Base-by-base conservation (phyloP, 2,797 vertebrate genomes). In the Karalla daura region DNA sequence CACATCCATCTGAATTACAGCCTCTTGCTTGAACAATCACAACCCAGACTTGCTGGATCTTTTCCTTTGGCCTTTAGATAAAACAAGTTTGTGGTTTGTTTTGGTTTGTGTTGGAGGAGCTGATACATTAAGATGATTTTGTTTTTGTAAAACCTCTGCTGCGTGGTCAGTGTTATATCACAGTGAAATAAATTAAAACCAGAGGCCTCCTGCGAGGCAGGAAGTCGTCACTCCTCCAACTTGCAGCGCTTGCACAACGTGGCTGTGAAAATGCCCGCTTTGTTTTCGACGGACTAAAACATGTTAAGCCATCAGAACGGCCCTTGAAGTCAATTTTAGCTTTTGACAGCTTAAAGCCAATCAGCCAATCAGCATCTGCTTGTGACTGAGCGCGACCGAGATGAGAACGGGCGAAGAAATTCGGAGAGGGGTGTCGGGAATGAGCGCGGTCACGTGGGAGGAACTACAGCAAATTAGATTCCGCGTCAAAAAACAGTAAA, bases 221-320 rank as follows among this genome's bases (percentile, higher is more conserved):
- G 36, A 66, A 0, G 20, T 51, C 5, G 20, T n/a, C n/a, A n/a
- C n/a, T n/a, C n/a, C n/a, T n/a, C n/a, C n/a, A n/a, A n/a, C n/a
- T n/a, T n/a, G n/a, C n/a, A n/a, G n/a, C n/a, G n/a, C n/a, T n/a
- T n/a, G n/a, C n/a, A n/a, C n/a, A 25, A 30, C 25, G 9, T 12
- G 13, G 28, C 20, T 62, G 56, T 36, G 33, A 52, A 50, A 66
- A 39, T 24, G 23, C 5, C 14, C 24, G 27, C 56, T 61, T 55
- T 58, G 17, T 50, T 21, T 55, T 55, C 18, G 53, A 62, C 25
- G 50, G 40, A 58, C 39, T 23, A 10, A 44, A 53, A 28, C 28
- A 8, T 18, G 33, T 60, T 30, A 35, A 28, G 68, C 20, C 12
- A 5, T 0, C 24, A 39, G 49, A 33, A 53, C 51, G 64, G 36